These are phyloP conservation scores for Jaculus jaculus DNA, from an alignment of 2,113 vertebrate species.

Conservation along the genomic window DNA sequence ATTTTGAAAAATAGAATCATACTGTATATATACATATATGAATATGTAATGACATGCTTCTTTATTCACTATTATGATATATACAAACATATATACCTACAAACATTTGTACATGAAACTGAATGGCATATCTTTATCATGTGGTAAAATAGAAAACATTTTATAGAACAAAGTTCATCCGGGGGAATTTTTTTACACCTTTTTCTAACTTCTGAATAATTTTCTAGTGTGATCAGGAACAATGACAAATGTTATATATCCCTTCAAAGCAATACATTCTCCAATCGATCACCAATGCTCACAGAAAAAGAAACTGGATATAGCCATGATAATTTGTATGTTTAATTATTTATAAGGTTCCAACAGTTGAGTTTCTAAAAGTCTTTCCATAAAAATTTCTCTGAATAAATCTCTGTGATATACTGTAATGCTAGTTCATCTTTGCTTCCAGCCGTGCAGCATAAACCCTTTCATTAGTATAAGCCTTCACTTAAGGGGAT, in stretches of 20 bases:
- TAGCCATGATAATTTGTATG: conserved; percentile 80
- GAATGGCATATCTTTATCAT: not conserved
- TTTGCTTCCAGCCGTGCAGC: conserved; percentile 74
- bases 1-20: not conserved
- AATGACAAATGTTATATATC: conserved; percentile 65
- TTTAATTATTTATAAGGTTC: conserved; percentile 85
- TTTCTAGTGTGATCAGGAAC: conserved; percentile 14
- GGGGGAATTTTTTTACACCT: not conserved
- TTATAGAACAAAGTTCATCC: not conserved
- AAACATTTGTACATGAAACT: not conserved
- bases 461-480: conserved; percentile 83
- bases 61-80: conserved; percentile 4
- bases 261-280: conserved; percentile 63
- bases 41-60: not conserved
- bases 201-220: conserved; percentile 53
- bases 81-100: conserved; percentile 1
- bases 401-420: conserved; percentile 81
- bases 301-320: conserved; percentile 76
- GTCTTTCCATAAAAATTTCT: conserved; percentile 77
- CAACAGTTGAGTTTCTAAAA: conserved; percentile 68
- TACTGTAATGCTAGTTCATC: conserved; percentile 77
- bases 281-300: conserved; percentile 60
- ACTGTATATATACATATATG: accelerated
- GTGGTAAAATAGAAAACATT: not conserved
- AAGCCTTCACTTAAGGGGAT: conserved; percentile 74